Evolutionary conservation across 92 coral and sea anemone genomes (phyloP), one percentile per base, ranked within the genome.

Genomic region (Bergia puertoricense): DNA sequence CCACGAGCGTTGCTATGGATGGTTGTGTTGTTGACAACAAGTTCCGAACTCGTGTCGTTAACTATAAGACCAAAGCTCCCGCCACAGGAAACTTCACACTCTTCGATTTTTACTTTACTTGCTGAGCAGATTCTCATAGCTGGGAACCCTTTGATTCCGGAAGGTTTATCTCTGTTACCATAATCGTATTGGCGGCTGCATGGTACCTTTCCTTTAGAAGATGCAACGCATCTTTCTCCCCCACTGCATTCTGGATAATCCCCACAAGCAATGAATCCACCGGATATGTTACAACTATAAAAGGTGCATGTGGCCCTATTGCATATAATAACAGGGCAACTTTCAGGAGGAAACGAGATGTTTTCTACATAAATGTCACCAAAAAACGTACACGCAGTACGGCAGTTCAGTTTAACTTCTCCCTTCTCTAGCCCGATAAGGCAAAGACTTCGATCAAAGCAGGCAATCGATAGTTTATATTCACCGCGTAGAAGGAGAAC

Each of bases 221-320:
- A 72, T 7, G 94, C 94, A 57, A 91, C 79, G 73, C 97, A 94
- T 48, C 93, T 94, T n/a, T 91, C 79, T 16, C 96, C 97, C 4
- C 97, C 97, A 43, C 89, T 91, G 80, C 97, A 94, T 2, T 94
- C 95, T 65, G 97, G 97, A 76, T 69, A 94, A 69, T 94, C 95
- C 43, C 90, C 92, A 89, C 97, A 94, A 75, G 94, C 81, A 41
- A 42, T 13, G 30, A 3, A 44, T 46, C 97, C 97, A 11, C 86
- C 91, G 3, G 97, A 94, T 65, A 94, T 93, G 14, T 77, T 54
- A 57, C 97, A 94, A 4, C 79, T 74, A 5, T 46, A 38, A 86
- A 94, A 16, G 11, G 79, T 59, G 65, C 82, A 56, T 1, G 78
- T 46, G 7, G 90, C 81, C 36, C 23, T 36, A 0, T 88, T 88